Conservation (phyloP, 2,888 invertebrate species). For the Sturmia bella region DNA sequence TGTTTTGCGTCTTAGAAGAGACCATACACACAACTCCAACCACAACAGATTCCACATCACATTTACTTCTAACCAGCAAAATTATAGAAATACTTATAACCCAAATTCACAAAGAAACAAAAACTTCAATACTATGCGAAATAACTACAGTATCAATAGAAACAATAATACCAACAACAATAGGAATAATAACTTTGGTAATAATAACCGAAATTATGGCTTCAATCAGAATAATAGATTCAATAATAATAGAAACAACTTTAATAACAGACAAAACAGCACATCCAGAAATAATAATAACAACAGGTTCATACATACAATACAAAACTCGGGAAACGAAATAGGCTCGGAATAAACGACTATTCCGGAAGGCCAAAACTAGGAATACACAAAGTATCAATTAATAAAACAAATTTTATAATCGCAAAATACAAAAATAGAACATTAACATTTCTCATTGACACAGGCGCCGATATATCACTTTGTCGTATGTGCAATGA, state of each 20-base stretch:
- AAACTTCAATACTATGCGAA: not conserved
- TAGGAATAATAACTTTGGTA: too few species aligned
- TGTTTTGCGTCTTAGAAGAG: not conserved
- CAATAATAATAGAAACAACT: too few species aligned
- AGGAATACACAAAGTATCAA: not conserved
- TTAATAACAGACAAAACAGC: too few species aligned
- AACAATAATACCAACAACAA: not conserved
- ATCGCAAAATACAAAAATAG: not conserved
- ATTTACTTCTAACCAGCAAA: not conserved
- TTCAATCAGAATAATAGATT: too few species aligned
- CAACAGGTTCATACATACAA: not conserved
- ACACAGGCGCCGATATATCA: not conserved
- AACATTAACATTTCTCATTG: not conserved
- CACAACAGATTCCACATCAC: not conserved
- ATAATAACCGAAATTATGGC: too few species aligned
- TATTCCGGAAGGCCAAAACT: conserved; percentile 14
- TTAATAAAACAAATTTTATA: not conserved
- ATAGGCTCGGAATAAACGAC: not conserved
- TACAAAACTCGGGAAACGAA: not conserved
- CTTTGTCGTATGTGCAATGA: not conserved
- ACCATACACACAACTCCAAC: not conserved
- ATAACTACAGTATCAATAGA: not conserved
- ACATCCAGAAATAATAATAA: not conserved
- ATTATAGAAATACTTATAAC: not conserved
- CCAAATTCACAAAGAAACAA: too few species aligned